phyloP scores from a whole-genome alignment of 2,113 vertebrate species.

The Alethe diademata region DNA sequence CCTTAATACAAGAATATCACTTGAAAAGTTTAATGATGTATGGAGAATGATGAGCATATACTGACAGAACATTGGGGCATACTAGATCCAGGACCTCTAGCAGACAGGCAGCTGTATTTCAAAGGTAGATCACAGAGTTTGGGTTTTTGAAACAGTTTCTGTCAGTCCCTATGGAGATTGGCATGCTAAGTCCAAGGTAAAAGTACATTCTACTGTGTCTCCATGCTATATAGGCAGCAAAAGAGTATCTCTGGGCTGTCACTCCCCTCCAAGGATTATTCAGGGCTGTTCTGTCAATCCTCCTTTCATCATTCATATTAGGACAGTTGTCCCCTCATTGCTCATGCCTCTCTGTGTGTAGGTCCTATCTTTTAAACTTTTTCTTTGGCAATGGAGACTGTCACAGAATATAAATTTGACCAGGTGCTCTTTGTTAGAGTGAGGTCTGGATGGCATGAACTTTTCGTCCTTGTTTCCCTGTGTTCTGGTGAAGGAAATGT shows the following conservation, averaged over 20 bases:
- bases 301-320: not conserved
- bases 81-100: not conserved
- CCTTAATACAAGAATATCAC: not conserved
- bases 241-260: not conserved
- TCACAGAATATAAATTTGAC: not conserved
- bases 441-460: not conserved
- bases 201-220: not conserved
- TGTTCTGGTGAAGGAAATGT: not conserved
- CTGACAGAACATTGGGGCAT: not conserved
- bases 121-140: not conserved
- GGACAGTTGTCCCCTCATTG: rapidly evolving
- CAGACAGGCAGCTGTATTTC: not conserved
- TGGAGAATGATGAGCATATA: not conserved
- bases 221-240: not conserved
- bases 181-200: not conserved
- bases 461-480: not conserved
- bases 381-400: not conserved
- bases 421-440: not conserved
- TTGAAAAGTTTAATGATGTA: not conserved
- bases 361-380: not conserved
- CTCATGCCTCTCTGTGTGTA: not conserved
- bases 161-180: not conserved
- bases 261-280: not conserved
- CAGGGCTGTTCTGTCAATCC: not conserved
- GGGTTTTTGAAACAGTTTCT: not conserved